A percentile compares a stretch with the other conserved stretches of the same genome.
Evolutionary conservation across 1,140 invertebrate genomes (phyloP).

Genomic region (Nylanderia fulva): DNA sequence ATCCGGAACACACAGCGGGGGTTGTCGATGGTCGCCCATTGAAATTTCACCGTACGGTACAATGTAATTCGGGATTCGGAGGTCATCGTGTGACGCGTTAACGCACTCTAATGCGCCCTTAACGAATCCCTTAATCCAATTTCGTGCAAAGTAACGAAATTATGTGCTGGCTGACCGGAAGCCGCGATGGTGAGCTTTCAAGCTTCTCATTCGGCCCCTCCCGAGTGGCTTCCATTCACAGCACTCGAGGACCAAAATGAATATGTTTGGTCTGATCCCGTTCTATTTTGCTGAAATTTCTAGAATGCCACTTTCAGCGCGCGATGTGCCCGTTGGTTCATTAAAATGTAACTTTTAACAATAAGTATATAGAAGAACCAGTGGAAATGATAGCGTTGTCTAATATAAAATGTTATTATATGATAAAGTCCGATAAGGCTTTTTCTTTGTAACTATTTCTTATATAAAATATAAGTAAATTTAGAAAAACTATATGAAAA

Average conservation of each 20-base stretch:
- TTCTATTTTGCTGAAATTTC: slow-evolving; percentile 17
- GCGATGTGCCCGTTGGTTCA: neutral
- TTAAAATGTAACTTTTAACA: slow-evolving; percentile 1
- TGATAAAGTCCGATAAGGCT: neutral
- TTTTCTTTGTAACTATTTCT: neutral
- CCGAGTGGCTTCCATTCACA: slow-evolving; percentile 67
- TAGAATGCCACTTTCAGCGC: slow-evolving; percentile 7
- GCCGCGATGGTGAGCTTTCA: slow-evolving; percentile 62
- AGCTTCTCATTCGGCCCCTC: slow-evolving; percentile 50
- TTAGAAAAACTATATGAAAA: neutral
- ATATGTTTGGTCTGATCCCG: slow-evolving; percentile 5
- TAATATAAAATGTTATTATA: neutral
- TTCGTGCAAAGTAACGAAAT: slow-evolving; percentile 79
- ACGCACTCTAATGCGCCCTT: slow-evolving; percentile 77
- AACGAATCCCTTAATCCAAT: slow-evolving; percentile 83
- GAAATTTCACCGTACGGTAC: slow-evolving; percentile 72
- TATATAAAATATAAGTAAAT: neutral
- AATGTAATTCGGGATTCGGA: slow-evolving; percentile 69
- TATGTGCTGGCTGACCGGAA: slow-evolving; percentile 80
- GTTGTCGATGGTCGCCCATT: slow-evolving; percentile 63
- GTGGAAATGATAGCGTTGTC: neutral
- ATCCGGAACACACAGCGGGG: slow-evolving; percentile 71
- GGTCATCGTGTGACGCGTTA: slow-evolving; percentile 76
- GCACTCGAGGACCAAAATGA: slow-evolving; percentile 57
- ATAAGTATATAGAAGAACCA: neutral